Conservation (phyloP, 2,888 invertebrate genomes). For the Cactoblastis cactorum region DNA sequence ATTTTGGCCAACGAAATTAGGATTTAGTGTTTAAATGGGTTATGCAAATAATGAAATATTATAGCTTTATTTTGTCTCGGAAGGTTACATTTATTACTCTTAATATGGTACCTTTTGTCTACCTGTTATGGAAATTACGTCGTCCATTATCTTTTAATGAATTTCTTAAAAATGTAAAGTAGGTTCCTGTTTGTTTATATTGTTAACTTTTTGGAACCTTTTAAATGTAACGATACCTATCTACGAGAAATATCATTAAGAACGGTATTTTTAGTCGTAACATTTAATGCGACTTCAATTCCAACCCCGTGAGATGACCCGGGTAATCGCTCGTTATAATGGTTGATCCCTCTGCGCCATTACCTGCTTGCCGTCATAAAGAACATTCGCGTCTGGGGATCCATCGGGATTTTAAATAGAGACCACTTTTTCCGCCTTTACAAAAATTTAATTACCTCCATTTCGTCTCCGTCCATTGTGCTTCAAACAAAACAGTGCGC, state of each 20-base stretch:
- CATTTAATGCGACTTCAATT: conserved; percentile 19
- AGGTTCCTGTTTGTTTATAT: background rate
- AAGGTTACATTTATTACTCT: conserved; percentile 22
- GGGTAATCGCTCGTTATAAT: conserved; percentile 17
- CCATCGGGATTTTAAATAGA: conserved; percentile 30
- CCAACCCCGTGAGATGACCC: conserved; percentile 19
- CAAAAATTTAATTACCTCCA: conserved; percentile 67
- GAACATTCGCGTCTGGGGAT: conserved; percentile 28
- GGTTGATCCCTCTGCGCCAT: conserved; percentile 23
- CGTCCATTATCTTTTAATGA: conserved; percentile 15
- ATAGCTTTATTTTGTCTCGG: conserved; percentile 25
- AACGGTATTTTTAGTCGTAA: conserved; percentile 14
- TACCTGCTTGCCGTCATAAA: conserved; percentile 33
- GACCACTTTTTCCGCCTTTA: conserved; percentile 44
- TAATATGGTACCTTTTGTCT: conserved; percentile 22
- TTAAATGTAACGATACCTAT: conserved; percentile 5
- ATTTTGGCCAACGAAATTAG: conserved; percentile 55
- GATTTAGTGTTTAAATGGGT: conserved; percentile 45
- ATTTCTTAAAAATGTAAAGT: background rate
- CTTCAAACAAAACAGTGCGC: conserved; percentile 74
- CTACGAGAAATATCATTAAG: conserved; percentile 5
- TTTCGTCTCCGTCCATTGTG: conserved; percentile 59
- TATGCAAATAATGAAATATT: conserved; percentile 38
- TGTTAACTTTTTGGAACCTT: background rate
- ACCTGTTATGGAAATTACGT: conserved; percentile 13